These are phyloP conservation scores for Halotydeus destructor DNA, from an alignment of 1,140 invertebrate genomes.

Conservation along the genomic window DNA sequence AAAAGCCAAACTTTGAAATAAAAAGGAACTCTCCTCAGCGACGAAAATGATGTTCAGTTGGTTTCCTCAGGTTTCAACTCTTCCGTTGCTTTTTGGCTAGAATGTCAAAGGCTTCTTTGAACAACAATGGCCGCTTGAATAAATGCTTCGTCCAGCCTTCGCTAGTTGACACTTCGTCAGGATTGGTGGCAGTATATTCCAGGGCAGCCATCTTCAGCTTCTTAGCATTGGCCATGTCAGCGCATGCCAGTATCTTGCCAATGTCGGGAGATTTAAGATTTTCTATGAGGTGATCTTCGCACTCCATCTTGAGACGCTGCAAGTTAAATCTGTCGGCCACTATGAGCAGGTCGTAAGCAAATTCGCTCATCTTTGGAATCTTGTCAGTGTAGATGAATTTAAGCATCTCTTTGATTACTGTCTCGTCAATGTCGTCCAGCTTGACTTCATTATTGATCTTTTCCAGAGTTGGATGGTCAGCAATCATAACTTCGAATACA, in stretches of 20 bases:
- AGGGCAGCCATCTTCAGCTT: neutral
- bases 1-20: too few relatives aligned
- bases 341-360: constrained; percentile 8
- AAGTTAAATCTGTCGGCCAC: constrained; percentile 16
- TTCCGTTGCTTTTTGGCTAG: neutral
- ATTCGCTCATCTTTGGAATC: constrained; percentile 59
- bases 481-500: constrained; percentile 11
- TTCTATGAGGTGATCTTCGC: constrained; percentile 6
- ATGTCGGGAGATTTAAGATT: neutral
- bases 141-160: neutral
- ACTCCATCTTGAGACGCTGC: constrained; percentile 6
- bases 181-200: neutral
- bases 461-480: constrained; percentile 10
- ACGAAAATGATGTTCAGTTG: too few relatives aligned
- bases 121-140: neutral
- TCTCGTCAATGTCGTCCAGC: constrained; percentile 8
- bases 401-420: constrained; percentile 8
- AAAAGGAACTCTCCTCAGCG: too few relatives aligned
- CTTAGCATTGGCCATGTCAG: neutral
- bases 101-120: constrained; percentile 4
- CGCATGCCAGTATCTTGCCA: neutral
- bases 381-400: constrained; percentile 46
- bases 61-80: too few relatives aligned
- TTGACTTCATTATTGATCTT: constrained; percentile 8
- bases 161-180: neutral